Base-by-base conservation (phyloP, 1,140 invertebrate species). In the Cyrtorhinus lividipennis region DNA sequence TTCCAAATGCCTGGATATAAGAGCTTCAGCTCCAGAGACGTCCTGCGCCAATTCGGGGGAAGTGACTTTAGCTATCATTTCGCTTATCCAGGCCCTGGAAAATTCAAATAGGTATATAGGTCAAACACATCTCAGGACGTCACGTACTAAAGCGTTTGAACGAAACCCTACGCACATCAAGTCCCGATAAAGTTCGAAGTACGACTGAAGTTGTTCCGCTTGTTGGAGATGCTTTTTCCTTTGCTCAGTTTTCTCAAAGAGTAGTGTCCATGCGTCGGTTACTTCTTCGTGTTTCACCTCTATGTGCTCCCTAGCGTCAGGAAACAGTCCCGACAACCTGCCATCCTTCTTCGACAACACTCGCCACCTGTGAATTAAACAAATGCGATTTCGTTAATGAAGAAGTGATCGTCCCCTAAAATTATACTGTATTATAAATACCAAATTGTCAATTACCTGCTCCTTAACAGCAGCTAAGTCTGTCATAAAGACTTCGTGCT, bases 261-360 rank as follows among this genome's bases (percentile, higher is more conserved):
- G 75, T 44, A 88, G 83, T 57, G 81, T 81, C 82, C 92, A 89
- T 0, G 87, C 80, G 64, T 88, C 86, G 1, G 88, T 79, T 0
- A 91, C 88, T 70, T 95, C 91, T 69, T 92, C 88, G 57, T 90
- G 81, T 67, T 95, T 94, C 1, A 88, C 87, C 44, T 88, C 84
- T 59, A 99, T 92, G 72, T 98, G 95, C 65, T 95, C 91, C 64
- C 85, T 81, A 0, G 95, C 94, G 75, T 97, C 93, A 0, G 94
- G 94, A 76, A 92, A 96, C 8, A 86, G 78, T 65, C 83, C 81
- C 18, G 85, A 85, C 25, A 95, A 72, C 46, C 87, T 78, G 46
- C 79, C 77, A n/a, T 0, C 83, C 84, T 72, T 87, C 84, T 26
- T 77, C 76, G 56, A 80, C 78, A 0, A 87, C 75, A 12, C 78